phyloP scores from a whole-genome alignment of 2,113 vertebrate genomes.

The Colistium nudipinnis region DNA sequence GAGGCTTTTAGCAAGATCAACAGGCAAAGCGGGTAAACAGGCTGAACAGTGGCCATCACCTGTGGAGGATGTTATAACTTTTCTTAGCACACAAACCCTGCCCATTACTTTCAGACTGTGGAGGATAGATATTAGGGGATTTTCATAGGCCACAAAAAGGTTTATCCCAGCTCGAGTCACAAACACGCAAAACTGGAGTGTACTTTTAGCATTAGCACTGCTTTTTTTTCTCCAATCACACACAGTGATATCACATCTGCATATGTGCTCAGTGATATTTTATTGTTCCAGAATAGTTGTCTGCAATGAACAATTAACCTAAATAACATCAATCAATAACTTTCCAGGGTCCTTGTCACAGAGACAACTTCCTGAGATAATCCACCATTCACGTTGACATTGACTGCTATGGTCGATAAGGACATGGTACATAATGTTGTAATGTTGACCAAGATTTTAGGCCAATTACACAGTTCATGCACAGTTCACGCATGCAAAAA shows the following conservation, averaged over 20 bases:
- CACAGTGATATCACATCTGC: background rate
- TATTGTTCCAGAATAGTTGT: too few species aligned
- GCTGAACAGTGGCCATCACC: constrained; percentile 59
- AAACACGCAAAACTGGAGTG: background rate
- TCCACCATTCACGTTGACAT: too few species aligned
- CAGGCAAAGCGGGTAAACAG: constrained; percentile 75
- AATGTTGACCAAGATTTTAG: too few species aligned
- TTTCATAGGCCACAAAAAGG: constrained; percentile 27
- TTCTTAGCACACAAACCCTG: constrained; percentile 25
- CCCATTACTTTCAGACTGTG: constrained; percentile 38
- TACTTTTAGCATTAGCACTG: background rate
- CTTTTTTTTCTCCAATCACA: background rate
- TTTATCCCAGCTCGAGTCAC: background rate
- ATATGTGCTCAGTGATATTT: background rate
- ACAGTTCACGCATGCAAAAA: too few species aligned
- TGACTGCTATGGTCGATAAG: too few species aligned
- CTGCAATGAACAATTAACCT: too few species aligned
- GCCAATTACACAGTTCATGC: too few species aligned
- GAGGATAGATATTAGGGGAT: constrained; percentile 17
- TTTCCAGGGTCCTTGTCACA: too few species aligned
- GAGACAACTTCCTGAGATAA: too few species aligned
- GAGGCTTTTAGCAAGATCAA: constrained; percentile 79
- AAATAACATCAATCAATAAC: too few species aligned
- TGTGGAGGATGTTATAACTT: constrained; percentile 66
- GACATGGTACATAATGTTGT: too few species aligned